A percentile compares a stretch with the other conserved stretches of the same genome.
These are phyloP conservation scores for Pleuronectes platessa DNA, from an alignment of 2,113 vertebrate genomes.

Conservation along the genomic window DNA sequence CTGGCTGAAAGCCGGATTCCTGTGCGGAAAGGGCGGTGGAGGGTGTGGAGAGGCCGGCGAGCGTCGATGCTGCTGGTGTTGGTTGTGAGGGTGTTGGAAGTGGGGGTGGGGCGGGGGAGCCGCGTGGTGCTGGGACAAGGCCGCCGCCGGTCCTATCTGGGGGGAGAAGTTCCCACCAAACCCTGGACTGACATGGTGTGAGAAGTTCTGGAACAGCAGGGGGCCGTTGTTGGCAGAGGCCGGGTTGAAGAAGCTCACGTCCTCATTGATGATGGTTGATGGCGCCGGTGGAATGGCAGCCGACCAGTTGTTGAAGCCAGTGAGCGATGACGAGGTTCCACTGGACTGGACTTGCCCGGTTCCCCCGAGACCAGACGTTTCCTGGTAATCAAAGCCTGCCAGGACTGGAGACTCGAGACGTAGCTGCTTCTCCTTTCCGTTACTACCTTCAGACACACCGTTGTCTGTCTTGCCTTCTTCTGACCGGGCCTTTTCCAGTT, in stretches of 20 bases:
- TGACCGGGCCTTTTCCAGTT: slow-evolving; percentile 91
- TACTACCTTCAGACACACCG: slow-evolving; percentile 88
- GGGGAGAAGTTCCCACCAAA: slow-evolving; percentile 99
- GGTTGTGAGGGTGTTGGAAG: slow-evolving; percentile 96
- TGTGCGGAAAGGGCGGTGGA: slow-evolving; percentile 94
- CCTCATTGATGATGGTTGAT: slow-evolving; percentile 97
- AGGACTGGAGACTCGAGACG: slow-evolving; percentile 96
- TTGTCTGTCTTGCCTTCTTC: slow-evolving; percentile 92
- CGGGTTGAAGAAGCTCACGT: slow-evolving; percentile 98
- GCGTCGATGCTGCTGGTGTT: slow-evolving; percentile 97
- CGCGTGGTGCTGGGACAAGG: slow-evolving; percentile 95
- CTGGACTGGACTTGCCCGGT: slow-evolving; percentile 88
- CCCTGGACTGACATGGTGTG: slow-evolving; percentile 96
- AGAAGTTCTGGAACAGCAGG: slow-evolving; percentile 99
- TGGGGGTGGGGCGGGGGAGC: slow-evolving; percentile 95
- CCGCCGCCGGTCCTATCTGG: slow-evolving; percentile 89
- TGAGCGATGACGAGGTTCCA: slow-evolving; percentile 93
- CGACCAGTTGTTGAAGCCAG: slow-evolving; percentile 99
- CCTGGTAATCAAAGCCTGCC: slow-evolving; percentile 96
- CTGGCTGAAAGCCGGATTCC: slow-evolving; percentile 96
- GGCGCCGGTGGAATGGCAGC: slow-evolving; percentile 95
- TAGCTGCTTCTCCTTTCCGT: slow-evolving; percentile 95
- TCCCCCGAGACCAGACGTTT: slow-evolving; percentile 91
- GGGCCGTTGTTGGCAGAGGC: slow-evolving; percentile 96
- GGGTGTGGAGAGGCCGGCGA: slow-evolving; percentile 97